phyloP scores from a whole-genome alignment of 2,888 invertebrate genomes.

The Drosophila gaucha region DNA sequence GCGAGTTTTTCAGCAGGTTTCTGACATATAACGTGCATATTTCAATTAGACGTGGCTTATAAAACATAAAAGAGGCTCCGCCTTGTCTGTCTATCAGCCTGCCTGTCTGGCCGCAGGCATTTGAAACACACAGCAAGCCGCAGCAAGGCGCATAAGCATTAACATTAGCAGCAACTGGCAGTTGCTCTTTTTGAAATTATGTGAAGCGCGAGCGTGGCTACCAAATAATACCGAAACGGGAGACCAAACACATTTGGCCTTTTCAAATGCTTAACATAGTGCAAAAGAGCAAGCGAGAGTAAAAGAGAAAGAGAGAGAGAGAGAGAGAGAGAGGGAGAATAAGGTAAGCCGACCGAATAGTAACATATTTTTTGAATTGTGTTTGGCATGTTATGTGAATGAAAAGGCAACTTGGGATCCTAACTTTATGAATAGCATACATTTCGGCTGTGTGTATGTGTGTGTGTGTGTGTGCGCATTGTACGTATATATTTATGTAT shows the following conservation, averaged over 20 bases:
- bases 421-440: slow-evolving; percentile 45
- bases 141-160: slow-evolving; percentile 13
- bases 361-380: slow-evolving; percentile 71
- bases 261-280: slow-evolving; percentile 24
- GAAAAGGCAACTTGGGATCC: slow-evolving; percentile 45
- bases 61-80: slow-evolving; percentile 63
- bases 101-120: slow-evolving; percentile 40
- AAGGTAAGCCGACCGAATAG: slow-evolving; percentile 27
- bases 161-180: slow-evolving; percentile 9
- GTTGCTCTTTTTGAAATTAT: slow-evolving; percentile 41
- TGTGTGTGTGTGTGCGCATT: slow-evolving; percentile 15
- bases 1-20: slow-evolving; percentile 29
- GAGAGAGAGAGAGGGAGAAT: background rate
- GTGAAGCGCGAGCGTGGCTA: slow-evolving; percentile 36
- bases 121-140: slow-evolving; percentile 22
- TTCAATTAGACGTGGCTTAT: slow-evolving; percentile 72
- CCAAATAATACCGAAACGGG: slow-evolving; percentile 52
- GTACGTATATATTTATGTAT: slow-evolving; percentile 7
- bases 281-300: background rate
- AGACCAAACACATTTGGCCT: slow-evolving; percentile 51
- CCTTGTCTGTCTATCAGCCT: background rate
- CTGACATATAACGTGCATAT: slow-evolving; percentile 36
- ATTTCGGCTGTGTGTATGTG: slow-evolving; percentile 26
- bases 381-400: slow-evolving; percentile 66
- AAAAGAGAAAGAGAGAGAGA: background rate